phyloP scores from a whole-genome alignment of 2,888 invertebrate species.

The Ptilodon capucinus region DNA sequence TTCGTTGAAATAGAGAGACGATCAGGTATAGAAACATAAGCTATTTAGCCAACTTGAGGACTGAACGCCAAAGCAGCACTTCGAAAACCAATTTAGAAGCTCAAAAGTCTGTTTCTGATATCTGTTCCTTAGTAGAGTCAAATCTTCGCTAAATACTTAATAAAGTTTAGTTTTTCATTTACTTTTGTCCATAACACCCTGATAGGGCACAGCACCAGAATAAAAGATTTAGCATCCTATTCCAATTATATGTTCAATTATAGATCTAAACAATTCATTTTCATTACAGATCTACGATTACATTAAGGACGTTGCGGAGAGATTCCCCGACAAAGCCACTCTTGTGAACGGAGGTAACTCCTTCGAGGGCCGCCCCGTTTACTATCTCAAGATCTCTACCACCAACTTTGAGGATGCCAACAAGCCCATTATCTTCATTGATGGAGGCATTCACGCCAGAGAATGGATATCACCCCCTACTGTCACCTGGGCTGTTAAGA shows the following conservation, averaged over 20 bases:
- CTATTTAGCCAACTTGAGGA: too few relatives aligned
- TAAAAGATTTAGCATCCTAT: too few relatives aligned
- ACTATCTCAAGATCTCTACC: constrained; percentile 82
- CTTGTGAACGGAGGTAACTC: constrained; percentile 76
- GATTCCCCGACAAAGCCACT: constrained; percentile 69
- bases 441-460: constrained; percentile 84
- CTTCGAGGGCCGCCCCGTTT: constrained; percentile 80
- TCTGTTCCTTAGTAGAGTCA: too few relatives aligned
- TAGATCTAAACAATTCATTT: neutral
- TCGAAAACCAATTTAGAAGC: too few relatives aligned
- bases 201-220: too few relatives aligned
- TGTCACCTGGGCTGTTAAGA: constrained; percentile 84
- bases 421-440: constrained; percentile 83
- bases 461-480: constrained; percentile 88
- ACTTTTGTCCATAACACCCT: too few relatives aligned
- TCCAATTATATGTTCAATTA: neutral
- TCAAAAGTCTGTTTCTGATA: too few relatives aligned
- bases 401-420: constrained; percentile 59
- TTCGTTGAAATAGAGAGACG: too few relatives aligned
- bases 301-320: constrained; percentile 58
- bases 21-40: too few relatives aligned
- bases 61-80: too few relatives aligned
- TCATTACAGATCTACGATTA: constrained; percentile 53
- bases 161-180: too few relatives aligned
- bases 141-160: too few relatives aligned